Base-by-base conservation (phyloP, 1,140 invertebrate species). In the Myzus persicae region DNA sequence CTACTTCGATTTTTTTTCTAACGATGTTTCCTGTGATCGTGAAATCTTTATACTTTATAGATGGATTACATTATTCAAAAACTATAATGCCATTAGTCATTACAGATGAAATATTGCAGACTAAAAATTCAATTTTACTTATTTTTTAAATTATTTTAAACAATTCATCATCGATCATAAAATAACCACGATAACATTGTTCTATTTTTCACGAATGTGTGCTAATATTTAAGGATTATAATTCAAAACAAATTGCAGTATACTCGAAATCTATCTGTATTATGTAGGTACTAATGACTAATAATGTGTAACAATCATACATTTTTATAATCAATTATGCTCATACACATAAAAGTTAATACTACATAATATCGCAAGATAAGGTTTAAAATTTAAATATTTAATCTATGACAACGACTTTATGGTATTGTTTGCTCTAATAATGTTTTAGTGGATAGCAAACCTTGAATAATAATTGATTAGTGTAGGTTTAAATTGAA, bases 381-480 rank as follows among this genome's bases (percentile, higher is more conserved):
- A 76, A 76, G 14, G n/a, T 76, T 76, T 18, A 76, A n/a, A 76
- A 76, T 76, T n/a, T 76, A 76, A 76, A 76, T 76, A 76, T 36
- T n/a, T 76, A 76, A 76, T 76, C 59, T 76, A n/a, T 18, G 14
- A 76, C 59, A n/a, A 18, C n/a, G 31, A 76, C 59, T 76, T 76
- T 76, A 76, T n/a, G 2, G n/a, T 76, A 76, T 76, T 76, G n/a
- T 76, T 76, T n/a, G 31, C n/a, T n/a, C 31, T 76, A 76, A 76
- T 76, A n/a, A 76, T n/a, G 18, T n/a, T 76, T 76, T 76, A n/a
- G 59, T 36, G n/a, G 59, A 76, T 76, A 18, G n/a, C 36, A 76
- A 76, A 76, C 59, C 31, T 76, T 76, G 59, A 76, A 76, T n/a
- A 76, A 76, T 76, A 76, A 76, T 76, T 76, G 59, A 76, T 76